Evolutionary conservation across 35 echinoderm and acorn worm species (phyloP).

Genomic region (Antedon bifida): DNA sequence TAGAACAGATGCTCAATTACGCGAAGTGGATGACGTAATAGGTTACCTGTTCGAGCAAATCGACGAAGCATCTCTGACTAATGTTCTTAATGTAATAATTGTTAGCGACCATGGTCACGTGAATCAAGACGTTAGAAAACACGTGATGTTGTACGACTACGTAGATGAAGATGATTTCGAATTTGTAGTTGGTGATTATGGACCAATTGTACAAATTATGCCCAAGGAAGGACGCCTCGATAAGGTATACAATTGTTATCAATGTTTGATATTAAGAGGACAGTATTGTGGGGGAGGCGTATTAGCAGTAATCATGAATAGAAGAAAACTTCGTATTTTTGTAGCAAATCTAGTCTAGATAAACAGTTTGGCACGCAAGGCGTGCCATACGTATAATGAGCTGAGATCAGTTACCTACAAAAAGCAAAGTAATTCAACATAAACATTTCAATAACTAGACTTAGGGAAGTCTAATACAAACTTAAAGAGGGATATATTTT

Average conservation of each 20-base stretch:
- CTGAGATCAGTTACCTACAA: too few species aligned
- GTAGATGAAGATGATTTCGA: slow-evolving; percentile 56
- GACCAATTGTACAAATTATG: slow-evolving; percentile 33
- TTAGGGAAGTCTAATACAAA: too few species aligned
- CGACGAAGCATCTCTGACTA: slow-evolving; percentile 25
- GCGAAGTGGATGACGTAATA: slow-evolving; percentile 21
- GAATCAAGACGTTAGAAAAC: slow-evolving; percentile 27
- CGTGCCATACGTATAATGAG: too few species aligned
- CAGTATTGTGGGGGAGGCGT: too few species aligned
- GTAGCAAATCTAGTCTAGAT: too few species aligned
- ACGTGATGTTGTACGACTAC: slow-evolving; percentile 43
- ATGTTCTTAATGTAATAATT: slow-evolving; percentile 49
- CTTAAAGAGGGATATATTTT: background rate
- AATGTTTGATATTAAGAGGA: too few species aligned
- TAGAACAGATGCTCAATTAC: background rate
- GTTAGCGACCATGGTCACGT: slow-evolving; percentile 69
- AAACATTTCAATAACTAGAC: too few species aligned
- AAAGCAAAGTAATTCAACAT: too few species aligned
- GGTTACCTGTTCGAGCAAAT: slow-evolving; percentile 38
- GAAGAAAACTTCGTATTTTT: too few species aligned
- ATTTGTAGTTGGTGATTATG: slow-evolving; percentile 42
- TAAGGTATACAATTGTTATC: slow-evolving; percentile 5
- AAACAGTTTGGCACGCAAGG: too few species aligned
- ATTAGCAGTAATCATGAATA: too few species aligned
- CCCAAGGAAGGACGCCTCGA: slow-evolving; percentile 36